Evolutionary conservation across 2,888 invertebrate genomes (phyloP), one percentile per base, ranked within the genome.

Genomic region (Parelbella ahira): DNA sequence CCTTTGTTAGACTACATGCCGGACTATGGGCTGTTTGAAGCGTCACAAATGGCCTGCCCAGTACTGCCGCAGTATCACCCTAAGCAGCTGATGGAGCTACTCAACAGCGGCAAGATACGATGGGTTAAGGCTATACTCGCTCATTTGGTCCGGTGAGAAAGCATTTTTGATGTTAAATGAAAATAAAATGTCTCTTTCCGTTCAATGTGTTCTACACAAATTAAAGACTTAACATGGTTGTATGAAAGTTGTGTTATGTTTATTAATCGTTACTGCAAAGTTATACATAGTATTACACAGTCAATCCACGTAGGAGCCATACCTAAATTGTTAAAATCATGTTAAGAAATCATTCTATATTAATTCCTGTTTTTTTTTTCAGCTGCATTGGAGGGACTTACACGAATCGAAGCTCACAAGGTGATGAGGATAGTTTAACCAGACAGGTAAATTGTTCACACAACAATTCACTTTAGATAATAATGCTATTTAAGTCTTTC

Each of bases 41-140:
- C 99, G 0, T 97, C 98, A 2, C 91, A 98, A 48, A 95, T 98
- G 68, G 98, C 98, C 0, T 99, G 97, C 60, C 99, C 99, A 0
- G 98, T 99, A 24, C 84, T 99, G 45, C 99, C 99, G 0, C 99
- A 99, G 65, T 99, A 99, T 73, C 99, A 99, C 83, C 99, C 99
- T 0, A 98, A 98, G 65, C 99, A 99, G 65, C 87, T 99, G 19
- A 98, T 99, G 95, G 99, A 99, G 68, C 83, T 99, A 21, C 89
- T 99, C 13, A 99, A 99, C 83, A 98, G 98, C 37, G 99, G 99
- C 1, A 98, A 98, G 84, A 98, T 97, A 54, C 90, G 97, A 62
- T 96, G 99, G 93, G 99, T 99, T 0, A 98, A 99, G 72, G 99
- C 99, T 0, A 99, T 99, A 50, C 89, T 99, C 25, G 94, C 97